Base-by-base conservation (phyloP, 2,888 invertebrate species). In the Cheilosia scutellata region DNA sequence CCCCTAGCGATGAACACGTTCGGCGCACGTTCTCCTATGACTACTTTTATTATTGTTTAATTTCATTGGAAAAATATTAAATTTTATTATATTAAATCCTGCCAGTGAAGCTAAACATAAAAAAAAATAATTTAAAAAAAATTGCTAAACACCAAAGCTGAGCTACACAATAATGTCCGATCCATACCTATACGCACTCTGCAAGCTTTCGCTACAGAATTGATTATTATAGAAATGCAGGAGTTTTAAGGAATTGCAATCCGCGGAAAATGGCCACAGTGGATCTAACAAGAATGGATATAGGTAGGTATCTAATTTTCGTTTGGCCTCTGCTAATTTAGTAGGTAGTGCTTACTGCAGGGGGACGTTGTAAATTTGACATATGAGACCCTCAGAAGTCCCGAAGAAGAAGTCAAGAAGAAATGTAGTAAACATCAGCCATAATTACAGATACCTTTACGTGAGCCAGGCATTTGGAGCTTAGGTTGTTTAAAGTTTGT, bases 1-100 rank as follows among this genome's bases (percentile, higher is more conserved):
- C 16, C 47, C 49, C 16, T 5, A 57, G n/a, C 66, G 66, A 2
- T 9, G 42, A 60, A 65, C 75, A 75, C 55, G 62, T 82, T 58
- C 33, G 6, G n/a, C 13, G 65, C 77, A 78, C 66, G 72, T 78
- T 62, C 68, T 62, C 2, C 2, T 27, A 40, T 66, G 29, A 66
- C 25, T 37, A 66, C 70, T 77, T 31, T 29, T 71, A 47, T 65
- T 40, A 42, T 37, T 37, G 27, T 27, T 51, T 51, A 51, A 76
- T 76, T 63, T 25, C 27, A 63, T 57, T 16, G 16, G n/a, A 42
- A 4, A 62, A 49, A 62, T 62, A 47, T 55, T 47, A 47, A 51
- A 79, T 72, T 72, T 44, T n/a, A 66, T 66, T 60, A 37, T 60
- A 37, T 37, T 37, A 9, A 37, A 37, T 37, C 25, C 25, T 42